Evolutionary conservation across 23 tunicate genomes (phyloP), one percentile per base, ranked within the genome.

Genomic region (Trididemnum clinides): DNA sequence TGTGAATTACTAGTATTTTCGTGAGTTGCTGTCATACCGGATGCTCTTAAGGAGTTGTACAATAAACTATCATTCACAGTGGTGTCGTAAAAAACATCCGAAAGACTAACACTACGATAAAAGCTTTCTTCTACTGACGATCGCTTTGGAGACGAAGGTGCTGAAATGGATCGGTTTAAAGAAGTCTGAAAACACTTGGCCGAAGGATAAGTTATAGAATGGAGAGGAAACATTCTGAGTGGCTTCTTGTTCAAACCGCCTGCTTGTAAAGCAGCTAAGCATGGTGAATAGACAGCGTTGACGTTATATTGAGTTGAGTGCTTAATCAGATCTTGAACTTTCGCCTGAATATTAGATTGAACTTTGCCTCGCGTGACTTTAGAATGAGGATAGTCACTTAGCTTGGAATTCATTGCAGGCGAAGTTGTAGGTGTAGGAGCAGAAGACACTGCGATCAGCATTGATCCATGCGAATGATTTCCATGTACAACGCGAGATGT

Each of bases 71-170:
- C 50, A 5, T 87, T 81, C 23, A 44, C 19, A 1, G 91, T 70
- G 21, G 66, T 79, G 77, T 87, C 91, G 65, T 87, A 87, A 80
- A 87, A 87, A 0, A 87, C 85, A 34, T 87, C 91, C 10, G 91
- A 87, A 20, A 87, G 49, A 80, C 91, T 87, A 0, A 64, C 72
- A 36, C 91, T 87, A 4, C 77, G 28, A 54, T 66, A 78, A 33
- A 51, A 33, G 38, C 81, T 79, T 1, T 32, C 38, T 20, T 69
- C 21, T 0, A 58, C 7, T 1, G 58, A 25, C 30, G 34, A 26
- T 21, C 50, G 54, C 38, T 38, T 39, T 34, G 91, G 85, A 2
- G 91, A 63, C 21, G 62, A 12, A 3, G 90, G 90, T 0, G 39
- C 54, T 28, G 84, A 57, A 33, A 18, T 64, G 10, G 84, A 23